Conservation (phyloP, 35 echinoderm and acorn worm species). For the Lytechinus variegatus region DNA sequence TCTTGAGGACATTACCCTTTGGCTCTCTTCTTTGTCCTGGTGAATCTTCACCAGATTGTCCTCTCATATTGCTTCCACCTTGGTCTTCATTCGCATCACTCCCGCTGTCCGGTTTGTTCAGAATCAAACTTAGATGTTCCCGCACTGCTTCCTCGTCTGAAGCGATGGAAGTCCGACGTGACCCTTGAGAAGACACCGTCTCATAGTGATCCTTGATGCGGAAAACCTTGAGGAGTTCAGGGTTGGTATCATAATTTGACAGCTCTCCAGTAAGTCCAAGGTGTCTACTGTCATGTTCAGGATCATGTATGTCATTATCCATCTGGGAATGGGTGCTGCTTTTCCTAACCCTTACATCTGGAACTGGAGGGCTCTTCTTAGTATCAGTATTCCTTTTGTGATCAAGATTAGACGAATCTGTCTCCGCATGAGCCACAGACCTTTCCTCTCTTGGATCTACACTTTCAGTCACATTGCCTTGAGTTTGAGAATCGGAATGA, state of each 20-base stretch:
- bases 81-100: slow-evolving; percentile 6
- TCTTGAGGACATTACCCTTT: background rate
- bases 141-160: slow-evolving; percentile 31
- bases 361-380: background rate
- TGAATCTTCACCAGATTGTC: background rate
- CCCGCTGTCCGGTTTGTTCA: slow-evolving; percentile 8
- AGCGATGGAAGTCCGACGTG: background rate
- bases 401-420: background rate
- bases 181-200: background rate
- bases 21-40: background rate
- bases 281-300: background rate
- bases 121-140: slow-evolving; percentile 11
- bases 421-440: background rate
- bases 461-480: slow-evolving; percentile 12
- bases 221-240: slow-evolving; percentile 89
- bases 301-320: background rate
- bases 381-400: background rate
- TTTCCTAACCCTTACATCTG: background rate
- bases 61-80: too few species aligned
- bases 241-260: slow-evolving; percentile 80
- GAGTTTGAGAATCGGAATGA: slow-evolving; percentile 1
- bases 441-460: background rate
- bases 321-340: background rate
- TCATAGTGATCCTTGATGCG: slow-evolving; percentile 70
- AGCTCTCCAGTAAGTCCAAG: slow-evolving; percentile 1